phyloP scores from a whole-genome alignment of 2,113 vertebrate species.

The Nannospalax galili region DNA sequence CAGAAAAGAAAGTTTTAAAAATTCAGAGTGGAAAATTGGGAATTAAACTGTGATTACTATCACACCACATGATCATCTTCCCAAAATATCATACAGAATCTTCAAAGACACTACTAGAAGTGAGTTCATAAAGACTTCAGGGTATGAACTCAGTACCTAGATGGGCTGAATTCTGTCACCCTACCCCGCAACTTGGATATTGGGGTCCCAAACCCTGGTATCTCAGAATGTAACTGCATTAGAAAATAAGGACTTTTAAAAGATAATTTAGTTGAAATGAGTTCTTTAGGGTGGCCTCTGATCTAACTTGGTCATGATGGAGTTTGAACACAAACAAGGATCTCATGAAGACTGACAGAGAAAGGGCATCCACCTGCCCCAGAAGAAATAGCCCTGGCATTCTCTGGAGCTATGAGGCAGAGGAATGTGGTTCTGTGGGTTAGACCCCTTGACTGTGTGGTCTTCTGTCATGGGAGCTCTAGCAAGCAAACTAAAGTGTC shows the following conservation, averaged over 20 bases:
- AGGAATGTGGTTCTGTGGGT: neutral
- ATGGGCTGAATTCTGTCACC: no score
- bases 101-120: neutral
- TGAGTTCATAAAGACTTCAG: neutral
- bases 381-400: neutral
- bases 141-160: neutral
- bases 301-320: neutral
- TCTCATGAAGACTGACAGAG: neutral
- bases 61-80: neutral
- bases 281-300: no score
- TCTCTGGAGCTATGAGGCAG: neutral
- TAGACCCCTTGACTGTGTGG: neutral
- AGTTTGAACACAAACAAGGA: no score
- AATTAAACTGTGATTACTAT: neutral
- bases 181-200: no score
- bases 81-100: neutral
- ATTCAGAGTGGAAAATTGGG: neutral
- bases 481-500: neutral
- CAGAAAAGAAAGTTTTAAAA: neutral
- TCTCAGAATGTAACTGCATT: neutral
- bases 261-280: neutral
- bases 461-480: neutral
- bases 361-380: neutral
- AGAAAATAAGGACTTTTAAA: neutral
- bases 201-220: neutral